phyloP scores from a whole-genome alignment of 1,140 invertebrate species.

The Sminthurides bifidus region DNA sequence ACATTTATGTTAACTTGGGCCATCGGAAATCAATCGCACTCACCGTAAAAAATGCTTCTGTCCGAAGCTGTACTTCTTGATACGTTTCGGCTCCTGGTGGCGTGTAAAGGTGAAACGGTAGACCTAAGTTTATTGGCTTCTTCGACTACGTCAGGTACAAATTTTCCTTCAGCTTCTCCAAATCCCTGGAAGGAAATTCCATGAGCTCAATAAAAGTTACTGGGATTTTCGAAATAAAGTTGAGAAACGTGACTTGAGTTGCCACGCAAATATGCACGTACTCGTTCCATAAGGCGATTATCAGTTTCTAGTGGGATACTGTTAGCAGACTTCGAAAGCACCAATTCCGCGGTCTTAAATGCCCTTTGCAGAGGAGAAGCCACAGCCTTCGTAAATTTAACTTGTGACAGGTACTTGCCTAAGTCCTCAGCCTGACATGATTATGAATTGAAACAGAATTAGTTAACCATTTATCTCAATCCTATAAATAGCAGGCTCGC shows the following conservation, averaged over 20 bases:
- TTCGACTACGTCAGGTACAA: slow-evolving; percentile 3
- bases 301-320: background rate
- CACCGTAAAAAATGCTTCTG: slow-evolving; percentile 11
- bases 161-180: slow-evolving; percentile 22
- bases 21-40: too few species aligned
- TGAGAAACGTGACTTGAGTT: background rate
- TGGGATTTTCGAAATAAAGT: too few species aligned
- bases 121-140: slow-evolving; percentile 13
- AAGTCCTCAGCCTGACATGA: slow-evolving; percentile 18
- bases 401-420: slow-evolving; percentile 7
- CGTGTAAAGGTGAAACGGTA: slow-evolving; percentile 4
- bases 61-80: slow-evolving; percentile 8
- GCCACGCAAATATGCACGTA: background rate
- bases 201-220: background rate
- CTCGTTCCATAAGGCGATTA: slow-evolving; percentile 21
- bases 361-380: slow-evolving; percentile 20
- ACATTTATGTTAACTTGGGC: background rate
- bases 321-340: slow-evolving; percentile 11
- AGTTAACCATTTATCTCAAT: too few species aligned
- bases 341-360: slow-evolving; percentile 16
- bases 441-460: slow-evolving; percentile 7
- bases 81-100: slow-evolving; percentile 21
- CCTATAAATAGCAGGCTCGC: background rate
- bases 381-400: slow-evolving; percentile 14
- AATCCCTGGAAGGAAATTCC: slow-evolving; percentile 12